phyloP scores from a whole-genome alignment of 2,113 vertebrate genomes.

The Chlamydotis undulata region DNA sequence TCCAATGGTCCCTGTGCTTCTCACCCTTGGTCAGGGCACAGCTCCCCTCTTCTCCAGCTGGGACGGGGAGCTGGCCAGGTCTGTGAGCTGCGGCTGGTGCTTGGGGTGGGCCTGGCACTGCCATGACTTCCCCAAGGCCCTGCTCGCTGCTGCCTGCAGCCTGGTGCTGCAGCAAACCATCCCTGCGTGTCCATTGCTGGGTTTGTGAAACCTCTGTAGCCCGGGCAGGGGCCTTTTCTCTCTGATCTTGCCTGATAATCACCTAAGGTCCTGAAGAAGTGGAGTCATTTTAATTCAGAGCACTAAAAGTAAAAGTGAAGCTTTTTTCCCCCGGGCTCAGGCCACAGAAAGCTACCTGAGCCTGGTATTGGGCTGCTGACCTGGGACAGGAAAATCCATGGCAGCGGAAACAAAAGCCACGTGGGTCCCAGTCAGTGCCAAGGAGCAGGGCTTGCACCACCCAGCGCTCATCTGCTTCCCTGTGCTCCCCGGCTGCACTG shows the following conservation, averaged over 20 bases:
- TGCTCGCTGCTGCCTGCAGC: neutral
- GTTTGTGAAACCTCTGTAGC: neutral
- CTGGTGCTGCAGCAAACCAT: neutral
- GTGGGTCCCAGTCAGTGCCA: neutral
- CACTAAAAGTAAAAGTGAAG: neutral
- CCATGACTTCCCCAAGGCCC: neutral
- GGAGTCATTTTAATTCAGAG: neutral
- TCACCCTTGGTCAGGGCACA: neutral
- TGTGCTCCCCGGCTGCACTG: neutral
- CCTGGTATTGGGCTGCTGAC: neutral
- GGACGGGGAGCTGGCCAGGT: neutral
- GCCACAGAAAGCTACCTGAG: neutral
- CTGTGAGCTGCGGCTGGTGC: neutral
- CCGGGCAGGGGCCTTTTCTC: neutral
- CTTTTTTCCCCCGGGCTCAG: neutral
- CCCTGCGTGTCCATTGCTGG: accelerated
- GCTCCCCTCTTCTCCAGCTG: neutral
- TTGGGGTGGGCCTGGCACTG: neutral
- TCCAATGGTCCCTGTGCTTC: accelerated
- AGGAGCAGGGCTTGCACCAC: neutral
- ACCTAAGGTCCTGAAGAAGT: neutral
- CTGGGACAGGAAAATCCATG: accelerated
- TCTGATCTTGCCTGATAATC: neutral
- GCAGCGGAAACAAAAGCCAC: neutral
- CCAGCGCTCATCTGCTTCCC: neutral